phyloP scores from a whole-genome alignment of 2,113 vertebrate species.

The Pterocles gutturalis region DNA sequence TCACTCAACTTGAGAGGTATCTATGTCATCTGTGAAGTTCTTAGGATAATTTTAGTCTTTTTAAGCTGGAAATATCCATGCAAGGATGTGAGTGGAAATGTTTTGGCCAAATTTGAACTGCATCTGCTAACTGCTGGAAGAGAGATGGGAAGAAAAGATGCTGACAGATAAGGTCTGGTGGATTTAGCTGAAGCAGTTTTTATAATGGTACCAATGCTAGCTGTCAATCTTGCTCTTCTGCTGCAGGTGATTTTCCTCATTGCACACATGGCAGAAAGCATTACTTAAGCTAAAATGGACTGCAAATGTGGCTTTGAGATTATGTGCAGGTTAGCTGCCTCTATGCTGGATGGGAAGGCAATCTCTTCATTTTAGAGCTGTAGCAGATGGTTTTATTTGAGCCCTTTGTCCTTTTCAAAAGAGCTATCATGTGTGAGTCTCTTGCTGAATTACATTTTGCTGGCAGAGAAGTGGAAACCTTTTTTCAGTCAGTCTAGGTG shows the following conservation, averaged over 20 bases:
- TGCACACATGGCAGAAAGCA: background rate
- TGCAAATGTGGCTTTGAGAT: background rate
- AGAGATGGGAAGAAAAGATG: background rate
- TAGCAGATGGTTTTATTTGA: constrained; percentile 57
- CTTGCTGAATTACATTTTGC: constrained; percentile 16
- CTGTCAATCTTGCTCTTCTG: background rate
- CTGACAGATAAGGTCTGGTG: background rate
- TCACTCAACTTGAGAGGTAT: background rate
- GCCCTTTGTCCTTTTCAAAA: background rate
- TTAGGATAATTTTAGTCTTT: background rate
- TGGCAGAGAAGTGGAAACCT: constrained; percentile 6
- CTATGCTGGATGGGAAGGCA: background rate
- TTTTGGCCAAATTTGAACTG: background rate
- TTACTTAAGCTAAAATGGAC: constrained; percentile 8
- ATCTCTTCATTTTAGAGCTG: background rate
- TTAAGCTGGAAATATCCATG: background rate
- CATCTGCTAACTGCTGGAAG: background rate
- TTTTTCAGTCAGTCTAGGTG: constrained; percentile 1
- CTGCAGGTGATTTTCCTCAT: constrained; percentile 24
- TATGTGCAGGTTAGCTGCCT: background rate
- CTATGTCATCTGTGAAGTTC: background rate
- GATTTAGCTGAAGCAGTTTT: background rate
- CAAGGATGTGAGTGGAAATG: background rate
- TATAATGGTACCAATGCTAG: background rate
- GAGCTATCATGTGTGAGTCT: constrained; percentile 11